phyloP scores from a whole-genome alignment of 1,140 invertebrate genomes.

The Euura saliciscinereae region DNA sequence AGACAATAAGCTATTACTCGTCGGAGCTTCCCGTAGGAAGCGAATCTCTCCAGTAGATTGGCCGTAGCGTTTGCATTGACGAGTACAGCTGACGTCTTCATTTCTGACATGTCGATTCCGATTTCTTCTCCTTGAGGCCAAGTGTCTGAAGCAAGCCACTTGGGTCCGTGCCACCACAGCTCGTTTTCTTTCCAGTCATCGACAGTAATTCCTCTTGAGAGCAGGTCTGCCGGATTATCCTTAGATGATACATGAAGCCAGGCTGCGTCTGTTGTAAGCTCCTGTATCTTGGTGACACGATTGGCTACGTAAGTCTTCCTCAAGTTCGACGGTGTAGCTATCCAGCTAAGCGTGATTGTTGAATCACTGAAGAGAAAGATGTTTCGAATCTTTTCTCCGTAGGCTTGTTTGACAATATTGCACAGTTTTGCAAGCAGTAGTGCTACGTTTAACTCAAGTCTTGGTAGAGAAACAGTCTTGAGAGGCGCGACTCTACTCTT shows the following conservation, averaged over 20 bases:
- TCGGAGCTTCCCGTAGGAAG: too few species aligned
- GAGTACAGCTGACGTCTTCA: too few species aligned
- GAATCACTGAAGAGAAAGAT: too few species aligned
- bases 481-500: constrained; percentile 33
- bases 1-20: too few species aligned
- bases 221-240: constrained; percentile 38
- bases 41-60: too few species aligned
- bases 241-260: constrained; percentile 5
- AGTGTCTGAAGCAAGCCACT: too few species aligned
- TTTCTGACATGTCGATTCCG: too few species aligned
- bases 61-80: too few species aligned
- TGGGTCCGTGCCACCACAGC: constrained; percentile 26
- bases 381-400: too few species aligned
- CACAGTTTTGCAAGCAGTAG: constrained; percentile 16
- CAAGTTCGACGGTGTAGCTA: constrained; percentile 24
- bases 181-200: constrained; percentile 2
- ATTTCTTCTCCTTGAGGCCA: too few species aligned
- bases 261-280: constrained; percentile 16
- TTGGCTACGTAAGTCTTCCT: constrained; percentile 44
- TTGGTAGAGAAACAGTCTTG: constrained; percentile 16
- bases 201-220: constrained; percentile 32
- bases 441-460: constrained; percentile 20
- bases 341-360: too few species aligned
- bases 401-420: too few species aligned
- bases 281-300: constrained; percentile 42